Conservation (phyloP, 1,140 invertebrate genomes). For the Conopomorpha cramerella region DNA sequence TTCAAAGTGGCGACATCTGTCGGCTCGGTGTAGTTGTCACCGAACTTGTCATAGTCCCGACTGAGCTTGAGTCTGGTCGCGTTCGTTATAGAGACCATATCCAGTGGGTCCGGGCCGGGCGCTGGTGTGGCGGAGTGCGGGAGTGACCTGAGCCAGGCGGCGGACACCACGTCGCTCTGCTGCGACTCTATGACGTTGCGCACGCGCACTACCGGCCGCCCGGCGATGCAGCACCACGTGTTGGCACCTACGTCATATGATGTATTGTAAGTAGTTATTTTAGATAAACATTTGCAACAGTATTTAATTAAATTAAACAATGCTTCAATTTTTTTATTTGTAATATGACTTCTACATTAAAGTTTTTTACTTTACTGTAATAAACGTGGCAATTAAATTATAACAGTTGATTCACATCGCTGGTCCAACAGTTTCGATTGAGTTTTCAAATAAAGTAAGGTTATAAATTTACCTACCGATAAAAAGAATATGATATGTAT, state of each 20-base stretch:
- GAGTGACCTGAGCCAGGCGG: constrained; percentile 51
- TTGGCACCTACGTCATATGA: constrained; percentile 60
- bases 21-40: constrained; percentile 31
- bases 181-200: constrained; percentile 55
- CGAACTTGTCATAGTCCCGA: constrained; percentile 29
- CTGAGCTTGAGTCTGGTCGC: constrained; percentile 21
- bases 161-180: constrained; percentile 37
- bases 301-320: no score
- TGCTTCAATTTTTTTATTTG: no score
- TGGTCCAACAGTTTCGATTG: no score
- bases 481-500: no score
- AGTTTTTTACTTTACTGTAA: no score
- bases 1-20: constrained; percentile 21
- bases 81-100: constrained; percentile 32
- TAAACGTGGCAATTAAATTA: no score
- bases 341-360: no score
- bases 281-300: no score
- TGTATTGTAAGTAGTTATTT: no score
- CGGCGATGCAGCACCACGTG: constrained; percentile 70
- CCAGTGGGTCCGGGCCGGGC: constrained; percentile 25
- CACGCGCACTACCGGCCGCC: constrained; percentile 61
- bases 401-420: no score
- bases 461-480: no score
- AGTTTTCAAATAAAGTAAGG: no score
- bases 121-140: constrained; percentile 12